Evolutionary conservation across 30 jellyfish, hydroid and myxozoan genomes (phyloP).

Genomic region (Aurelia coerulea): DNA sequence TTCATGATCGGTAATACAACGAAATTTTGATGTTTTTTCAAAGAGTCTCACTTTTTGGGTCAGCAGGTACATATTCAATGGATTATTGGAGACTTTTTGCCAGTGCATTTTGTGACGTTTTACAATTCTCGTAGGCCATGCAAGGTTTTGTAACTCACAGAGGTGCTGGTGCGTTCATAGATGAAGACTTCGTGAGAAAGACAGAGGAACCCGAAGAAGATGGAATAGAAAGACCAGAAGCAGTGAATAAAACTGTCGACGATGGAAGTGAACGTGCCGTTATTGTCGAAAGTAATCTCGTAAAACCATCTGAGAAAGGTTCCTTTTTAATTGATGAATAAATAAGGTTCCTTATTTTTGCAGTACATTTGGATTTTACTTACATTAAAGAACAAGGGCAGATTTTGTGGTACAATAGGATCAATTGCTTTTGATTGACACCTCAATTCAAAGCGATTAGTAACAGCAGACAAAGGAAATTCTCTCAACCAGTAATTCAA

Average conservation of each 20-base stretch:
- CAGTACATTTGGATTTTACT: too few species aligned
- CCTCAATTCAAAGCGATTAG: too few species aligned
- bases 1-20: too few species aligned
- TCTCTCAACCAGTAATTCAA: too few species aligned
- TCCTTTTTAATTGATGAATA: slow-evolving; percentile 59
- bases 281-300: slow-evolving; percentile 84
- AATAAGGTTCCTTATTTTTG: background rate
- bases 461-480: too few species aligned
- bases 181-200: slow-evolving; percentile 76
- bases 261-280: slow-evolving; percentile 82
- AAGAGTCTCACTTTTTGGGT: too few species aligned
- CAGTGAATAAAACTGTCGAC: slow-evolving; percentile 71
- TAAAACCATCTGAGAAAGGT: slow-evolving; percentile 83
- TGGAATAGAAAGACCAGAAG: slow-evolving; percentile 28
- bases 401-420: too few species aligned
- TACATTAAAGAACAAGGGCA: too few species aligned
- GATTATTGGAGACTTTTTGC: background rate
- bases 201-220: background rate
- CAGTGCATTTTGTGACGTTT: background rate
- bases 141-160: slow-evolving; percentile 86
- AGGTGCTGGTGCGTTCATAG: slow-evolving; percentile 94
- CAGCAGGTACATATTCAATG: background rate
- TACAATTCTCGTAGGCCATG: slow-evolving; percentile 4
- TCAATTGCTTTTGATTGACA: too few species aligned
- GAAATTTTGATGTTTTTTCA: too few species aligned